Evolutionary conservation across 2,888 invertebrate species (phyloP), one percentile per base, ranked within the genome.

Genomic region (Heterodera filipjevi): DNA sequence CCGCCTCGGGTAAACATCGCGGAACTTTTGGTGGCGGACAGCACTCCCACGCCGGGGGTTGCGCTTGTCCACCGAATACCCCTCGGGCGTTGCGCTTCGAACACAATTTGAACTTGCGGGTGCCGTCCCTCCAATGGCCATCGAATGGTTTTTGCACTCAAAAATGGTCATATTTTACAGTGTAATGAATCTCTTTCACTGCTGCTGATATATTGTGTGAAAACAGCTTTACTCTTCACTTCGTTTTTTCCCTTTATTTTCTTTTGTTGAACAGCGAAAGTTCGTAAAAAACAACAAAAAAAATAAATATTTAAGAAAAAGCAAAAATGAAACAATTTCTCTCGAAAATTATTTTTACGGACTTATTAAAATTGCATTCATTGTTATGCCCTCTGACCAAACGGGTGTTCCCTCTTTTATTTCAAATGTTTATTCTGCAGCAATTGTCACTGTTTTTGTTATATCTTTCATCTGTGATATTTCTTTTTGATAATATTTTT

Each of bases 31-130:
- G 35, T 66, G 33, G 77, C 66, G 22, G 73, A 76, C 66, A 82
- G 80, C 12, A 59, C 68, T 39, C 46, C 66, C 44, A 83, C 83
- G 30, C 78, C 74, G 33, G 64, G 39, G 39, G 76, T 77, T 66
- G 83, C 83, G 22, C 64, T 85, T 22, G 81, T 84, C 3, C 84
- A 84, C 77, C 85, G 83, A 77, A 84, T 84, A 66, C 80, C 85
- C 71, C 78, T 84, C 19, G 84, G 84, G n/a, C 76, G 84, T 35
- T 85, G 79, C 32, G 71, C 79, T 44, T 84, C 84, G 22, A 85
- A 84, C 53, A 79, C 82, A n/a, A 27, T 85, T 68, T 68, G 68
- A 68, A 16, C 33, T 35, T 14, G 33, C 33, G 32, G 33, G 8
- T 19, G 68, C 22, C 33, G 49, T 33, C 16, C 33, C 12, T 8